Base-by-base conservation (phyloP, 2,888 invertebrate genomes). In the Desoria tigrina region DNA sequence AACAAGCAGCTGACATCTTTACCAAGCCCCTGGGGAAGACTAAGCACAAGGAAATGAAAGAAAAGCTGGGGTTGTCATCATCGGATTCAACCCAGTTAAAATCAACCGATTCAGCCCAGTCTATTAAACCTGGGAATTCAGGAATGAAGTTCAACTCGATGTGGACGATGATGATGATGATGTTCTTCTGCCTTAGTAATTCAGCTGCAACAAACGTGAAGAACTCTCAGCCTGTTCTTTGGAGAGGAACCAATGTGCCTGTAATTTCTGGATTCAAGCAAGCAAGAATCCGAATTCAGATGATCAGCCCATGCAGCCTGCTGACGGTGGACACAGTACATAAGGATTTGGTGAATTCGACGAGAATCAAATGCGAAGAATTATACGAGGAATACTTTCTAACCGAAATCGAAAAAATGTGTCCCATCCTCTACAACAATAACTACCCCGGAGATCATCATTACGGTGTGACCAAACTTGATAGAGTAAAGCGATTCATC, bases 21-120 rank as follows among this genome's bases (percentile, higher is more conserved):
- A n/a, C n/a, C n/a, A n/a, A n/a, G n/a, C 24, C n/a, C 21, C 37
- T 28, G 69, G 66, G 59, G 59, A 69, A 28, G 57, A 55, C 26
- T 67, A 73, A 45, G 72, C 74, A 9, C 69, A 74, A 57, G 7
- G 66, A 6, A 27, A 37, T 64, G 56, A 54, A 45, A 11, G 61
- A 32, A n/a, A 18, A 23, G 24, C 66, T 28, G 72, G 69, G 50
- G 49, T 65, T 54, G 55, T n/a, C n/a, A n/a, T n/a, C n/a, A n/a
- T n/a, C n/a, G n/a, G n/a, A n/a, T n/a, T n/a, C n/a, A n/a, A n/a
- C n/a, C n/a, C n/a, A n/a, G n/a, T n/a, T n/a, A n/a, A 64, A 11
- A 66, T 59, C 39, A 61, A 72, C 53, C 23, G 65, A n/a, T n/a
- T n/a, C n/a, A n/a, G n/a, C n/a, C n/a, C n/a, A n/a, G n/a, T n/a